Base-by-base conservation (phyloP, 2,888 invertebrate species). In the Chrysotoxum bicinctum region DNA sequence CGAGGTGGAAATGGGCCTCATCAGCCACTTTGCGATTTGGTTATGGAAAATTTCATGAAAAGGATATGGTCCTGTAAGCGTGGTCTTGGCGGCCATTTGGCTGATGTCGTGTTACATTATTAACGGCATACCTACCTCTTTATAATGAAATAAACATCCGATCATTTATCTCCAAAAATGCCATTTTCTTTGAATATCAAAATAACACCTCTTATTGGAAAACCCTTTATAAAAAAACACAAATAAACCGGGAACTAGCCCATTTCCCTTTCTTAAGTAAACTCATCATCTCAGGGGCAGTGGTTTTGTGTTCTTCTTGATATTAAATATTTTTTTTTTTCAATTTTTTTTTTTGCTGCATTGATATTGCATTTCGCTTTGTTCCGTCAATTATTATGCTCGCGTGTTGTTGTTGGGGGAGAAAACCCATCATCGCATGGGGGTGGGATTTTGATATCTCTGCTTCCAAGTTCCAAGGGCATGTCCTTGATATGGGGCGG, bases 281-380 rank as follows among this genome's bases (percentile, higher is more conserved):
- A 80, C 64, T 52, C 74, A 80, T 69, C 77, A 69, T 62, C 40
- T 62, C 54, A 54, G 69, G 52, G 69, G 64, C 50, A 56, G 68
- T 37, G 43, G 40, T 62, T 40, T 32, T 54, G 16, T 68, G 58
- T 35, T 37, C 40, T 56, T 56, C 69, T 37, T 62, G 16, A 64
- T 64, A 60, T 66, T 60, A 60, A 50, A 35, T 66, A 35, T 50
- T 66, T 35, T 66, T 66, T 43, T 50, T 73, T 26, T 62, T 30
- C 4, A 6, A 0, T 52, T 52, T 21, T 32, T 16, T n/a, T 35
- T 73, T 37, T n/a, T n/a, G n/a, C n/a, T 45, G 64, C 45, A 80
- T 52, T 66, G 73, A 66, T 50, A 68, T 66, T 64, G 79, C 79
- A 79, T 66, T 79, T 68, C n/a, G 72, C 79, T 76, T 84, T 79